Evolutionary conservation across 1,140 invertebrate species (phyloP).

Genomic region (Zaprionus taronus): DNA sequence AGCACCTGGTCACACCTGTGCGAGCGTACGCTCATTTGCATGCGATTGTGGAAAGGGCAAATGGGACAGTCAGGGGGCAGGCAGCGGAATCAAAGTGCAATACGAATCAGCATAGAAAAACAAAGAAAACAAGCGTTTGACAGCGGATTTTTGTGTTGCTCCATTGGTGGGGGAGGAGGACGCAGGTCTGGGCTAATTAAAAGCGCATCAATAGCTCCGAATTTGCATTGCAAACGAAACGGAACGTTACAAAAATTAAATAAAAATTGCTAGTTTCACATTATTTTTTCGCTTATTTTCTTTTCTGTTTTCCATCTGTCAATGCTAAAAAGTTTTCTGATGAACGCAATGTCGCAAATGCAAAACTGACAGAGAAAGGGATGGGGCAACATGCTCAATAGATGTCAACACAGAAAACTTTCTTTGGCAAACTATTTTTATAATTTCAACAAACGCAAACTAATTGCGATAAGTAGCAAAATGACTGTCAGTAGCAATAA

Average conservation of each 20-base stretch:
- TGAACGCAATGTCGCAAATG: conserved; percentile 34
- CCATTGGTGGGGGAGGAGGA: background rate
- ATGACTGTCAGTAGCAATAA: conserved; percentile 40
- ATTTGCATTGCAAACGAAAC: conserved; percentile 77
- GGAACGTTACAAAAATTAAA: conserved; percentile 65
- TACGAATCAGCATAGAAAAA: conserved; percentile 56
- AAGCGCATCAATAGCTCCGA: conserved; percentile 71
- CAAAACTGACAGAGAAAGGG: background rate
- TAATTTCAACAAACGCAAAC: conserved; percentile 72
- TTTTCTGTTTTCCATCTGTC: conserved; percentile 62
- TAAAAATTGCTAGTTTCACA: conserved; percentile 70
- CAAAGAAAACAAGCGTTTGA: conserved; percentile 67
- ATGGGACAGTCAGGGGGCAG: background rate
- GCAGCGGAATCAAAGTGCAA: conserved; percentile 66
- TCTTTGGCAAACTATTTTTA: conserved; percentile 67
- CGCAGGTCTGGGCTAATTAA: conserved; percentile 62
- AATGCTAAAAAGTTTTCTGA: conserved; percentile 65
- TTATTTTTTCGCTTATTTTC: conserved; percentile 52
- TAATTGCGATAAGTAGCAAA: conserved; percentile 69
- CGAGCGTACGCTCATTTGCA: conserved; percentile 60
- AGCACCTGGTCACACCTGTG: conserved; percentile 40
- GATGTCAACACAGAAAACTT: conserved; percentile 68
- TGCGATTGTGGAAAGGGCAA: conserved; percentile 52
- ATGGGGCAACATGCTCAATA: conserved; percentile 57
- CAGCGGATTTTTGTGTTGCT: conserved; percentile 61